A percentile compares a stretch with the other conserved stretches of the same genome.
Evolutionary conservation across 2,797 vertebrate species (phyloP).

Genomic region (Jordanella pulchra): DNA sequence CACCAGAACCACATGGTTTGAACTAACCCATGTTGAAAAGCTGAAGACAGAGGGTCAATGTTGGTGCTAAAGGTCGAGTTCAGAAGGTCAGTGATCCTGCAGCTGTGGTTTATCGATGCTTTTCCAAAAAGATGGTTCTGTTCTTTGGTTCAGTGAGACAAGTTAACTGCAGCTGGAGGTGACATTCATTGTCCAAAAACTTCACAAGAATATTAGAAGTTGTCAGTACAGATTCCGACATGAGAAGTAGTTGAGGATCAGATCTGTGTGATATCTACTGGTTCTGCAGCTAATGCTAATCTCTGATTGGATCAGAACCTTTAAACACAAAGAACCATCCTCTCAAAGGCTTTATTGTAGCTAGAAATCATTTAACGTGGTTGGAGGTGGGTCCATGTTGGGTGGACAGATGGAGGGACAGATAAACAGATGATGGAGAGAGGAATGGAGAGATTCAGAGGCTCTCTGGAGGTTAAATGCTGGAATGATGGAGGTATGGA

Average conservation of each 20-base stretch:
- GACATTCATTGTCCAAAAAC: too few species aligned
- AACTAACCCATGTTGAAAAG: too few species aligned
- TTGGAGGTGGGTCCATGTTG: not conserved
- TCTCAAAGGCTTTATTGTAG: too few species aligned
- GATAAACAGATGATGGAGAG: not conserved
- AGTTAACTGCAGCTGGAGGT: too few species aligned
- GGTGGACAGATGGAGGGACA: not conserved
- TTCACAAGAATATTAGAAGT: too few species aligned
- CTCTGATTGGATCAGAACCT: not conserved
- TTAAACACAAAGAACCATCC: not conserved
- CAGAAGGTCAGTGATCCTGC: too few species aligned
- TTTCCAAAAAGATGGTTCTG: too few species aligned
- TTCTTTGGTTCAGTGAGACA: too few species aligned
- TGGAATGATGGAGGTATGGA: not conserved
- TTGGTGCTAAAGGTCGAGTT: too few species aligned
- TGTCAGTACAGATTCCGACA: not conserved
- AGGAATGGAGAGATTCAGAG: not conserved
- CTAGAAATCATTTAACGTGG: not conserved
- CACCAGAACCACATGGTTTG: not conserved
- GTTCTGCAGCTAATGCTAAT: not conserved
- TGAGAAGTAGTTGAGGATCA: not conserved
- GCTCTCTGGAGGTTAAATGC: not conserved
- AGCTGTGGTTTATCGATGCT: too few species aligned
- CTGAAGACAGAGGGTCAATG: too few species aligned
- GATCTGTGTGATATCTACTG: not conserved